Evolutionary conservation across 1,140 invertebrate genomes (phyloP).

Genomic region (Heliconius nattereri): DNA sequence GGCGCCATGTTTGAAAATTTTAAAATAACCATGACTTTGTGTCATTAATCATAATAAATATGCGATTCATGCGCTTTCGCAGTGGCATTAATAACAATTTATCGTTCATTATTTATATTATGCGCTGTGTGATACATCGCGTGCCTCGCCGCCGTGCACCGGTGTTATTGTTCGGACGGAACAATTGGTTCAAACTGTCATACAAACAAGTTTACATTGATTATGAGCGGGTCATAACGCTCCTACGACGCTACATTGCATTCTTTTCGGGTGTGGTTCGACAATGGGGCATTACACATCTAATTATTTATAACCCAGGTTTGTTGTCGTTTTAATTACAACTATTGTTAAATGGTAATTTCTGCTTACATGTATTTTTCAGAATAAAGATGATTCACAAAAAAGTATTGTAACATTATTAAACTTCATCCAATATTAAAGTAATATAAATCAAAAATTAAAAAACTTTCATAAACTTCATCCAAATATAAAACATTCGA

Average conservation of each 20-base stretch:
- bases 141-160: conserved; percentile 55
- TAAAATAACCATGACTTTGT: conserved; percentile 66
- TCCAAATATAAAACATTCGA: background rate
- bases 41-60: conserved; percentile 72
- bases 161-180: conserved; percentile 37
- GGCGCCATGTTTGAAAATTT: conserved; percentile 42
- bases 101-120: conserved; percentile 50
- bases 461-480: background rate
- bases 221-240: conserved; percentile 22
- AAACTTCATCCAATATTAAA: no score
- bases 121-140: conserved; percentile 46
- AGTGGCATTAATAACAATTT: conserved; percentile 75
- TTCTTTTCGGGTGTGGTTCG: background rate
- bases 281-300: background rate
- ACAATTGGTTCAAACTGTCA: conserved; percentile 40
- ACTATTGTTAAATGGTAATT: background rate
- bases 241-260: background rate
- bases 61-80: conserved; percentile 66
- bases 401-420: no score
- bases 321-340: background rate
- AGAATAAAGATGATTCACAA: no score
- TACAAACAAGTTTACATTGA: conserved; percentile 28
- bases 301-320: background rate
- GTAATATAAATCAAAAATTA: background rate
- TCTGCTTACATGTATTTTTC: no score